A percentile compares a stretch with the other conserved stretches of the same genome.
Conservation (phyloP, 2,113 vertebrate species). For the Numenius arquata region DNA sequence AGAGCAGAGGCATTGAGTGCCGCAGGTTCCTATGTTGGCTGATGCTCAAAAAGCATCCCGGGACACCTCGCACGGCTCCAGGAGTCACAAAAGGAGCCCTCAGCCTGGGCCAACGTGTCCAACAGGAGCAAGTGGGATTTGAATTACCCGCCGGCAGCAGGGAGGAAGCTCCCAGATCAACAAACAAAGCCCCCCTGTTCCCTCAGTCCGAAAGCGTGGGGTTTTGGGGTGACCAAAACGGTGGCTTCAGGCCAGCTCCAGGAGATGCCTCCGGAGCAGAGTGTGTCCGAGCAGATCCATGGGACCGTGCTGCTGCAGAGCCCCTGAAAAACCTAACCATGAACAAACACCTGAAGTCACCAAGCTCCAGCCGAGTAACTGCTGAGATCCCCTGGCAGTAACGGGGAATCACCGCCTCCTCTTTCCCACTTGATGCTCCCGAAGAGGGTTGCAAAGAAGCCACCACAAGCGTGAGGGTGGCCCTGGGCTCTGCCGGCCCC, state of each 20-base stretch:
- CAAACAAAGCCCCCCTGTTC: accelerated
- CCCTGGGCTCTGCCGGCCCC: neutral
- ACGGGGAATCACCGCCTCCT: neutral
- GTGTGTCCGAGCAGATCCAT: neutral
- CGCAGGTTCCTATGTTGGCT: neutral
- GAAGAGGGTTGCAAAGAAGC: neutral
- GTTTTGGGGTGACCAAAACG: neutral
- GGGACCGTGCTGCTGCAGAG: neutral
- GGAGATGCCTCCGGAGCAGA: neutral
- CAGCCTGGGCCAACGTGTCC: neutral
- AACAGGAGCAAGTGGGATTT: neutral
- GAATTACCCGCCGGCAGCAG: neutral
- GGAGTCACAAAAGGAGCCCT: neutral
- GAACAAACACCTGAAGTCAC: neutral
- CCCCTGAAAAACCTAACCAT: neutral
- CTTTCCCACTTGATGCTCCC: neutral
- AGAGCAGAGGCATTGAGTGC: neutral
- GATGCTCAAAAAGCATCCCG: neutral
- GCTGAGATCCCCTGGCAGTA: neutral
- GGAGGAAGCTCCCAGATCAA: neutral
- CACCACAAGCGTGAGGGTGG: accelerated
- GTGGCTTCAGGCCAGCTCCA: neutral
- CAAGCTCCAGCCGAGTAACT: neutral
- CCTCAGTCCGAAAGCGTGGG: neutral
- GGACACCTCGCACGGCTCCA: neutral